A percentile compares a stretch with the other conserved stretches of the same genome.
Evolutionary conservation across 2,888 invertebrate species (phyloP).

Genomic region (Cantharis rufa): DNA sequence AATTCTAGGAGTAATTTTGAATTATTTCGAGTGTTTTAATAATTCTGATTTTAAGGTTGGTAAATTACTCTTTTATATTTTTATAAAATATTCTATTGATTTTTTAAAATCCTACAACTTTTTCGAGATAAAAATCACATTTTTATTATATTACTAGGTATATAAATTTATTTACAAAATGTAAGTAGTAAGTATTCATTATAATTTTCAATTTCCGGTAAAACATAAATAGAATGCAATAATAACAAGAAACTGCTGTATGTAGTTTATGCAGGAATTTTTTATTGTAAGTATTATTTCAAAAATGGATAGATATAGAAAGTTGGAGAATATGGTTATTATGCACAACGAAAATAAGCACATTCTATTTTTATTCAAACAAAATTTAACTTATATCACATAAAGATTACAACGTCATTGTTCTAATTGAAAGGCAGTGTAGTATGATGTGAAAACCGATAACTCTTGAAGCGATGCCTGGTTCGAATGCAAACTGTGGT

Average conservation of each 20-base stretch:
- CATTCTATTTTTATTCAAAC: background rate
- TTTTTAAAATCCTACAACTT: no score
- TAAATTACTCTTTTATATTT: no score
- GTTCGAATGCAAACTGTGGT: background rate
- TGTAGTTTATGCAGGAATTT: background rate
- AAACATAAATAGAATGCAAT: background rate
- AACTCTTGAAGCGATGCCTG: background rate
- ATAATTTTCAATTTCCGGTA: no score
- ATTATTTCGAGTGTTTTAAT: no score
- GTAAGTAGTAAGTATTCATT: no score
- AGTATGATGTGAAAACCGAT: background rate
- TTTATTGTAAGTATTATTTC: background rate
- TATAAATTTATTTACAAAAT: no score
- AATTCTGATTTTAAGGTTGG: no score
- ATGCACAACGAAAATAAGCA: background rate
- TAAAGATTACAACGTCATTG: background rate
- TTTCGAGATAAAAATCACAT: no score
- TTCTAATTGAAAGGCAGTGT: background rate
- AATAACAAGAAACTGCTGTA: no score
- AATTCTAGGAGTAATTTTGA: no score
- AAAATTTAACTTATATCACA: background rate
- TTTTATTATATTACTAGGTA: no score
- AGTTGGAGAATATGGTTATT: background rate
- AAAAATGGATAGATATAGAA: background rate
- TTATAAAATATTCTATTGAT: no score